Evolutionary conservation across 2,797 vertebrate species (phyloP), one percentile per base, ranked within the genome.

Genomic region (Esox masquinongy): DNA sequence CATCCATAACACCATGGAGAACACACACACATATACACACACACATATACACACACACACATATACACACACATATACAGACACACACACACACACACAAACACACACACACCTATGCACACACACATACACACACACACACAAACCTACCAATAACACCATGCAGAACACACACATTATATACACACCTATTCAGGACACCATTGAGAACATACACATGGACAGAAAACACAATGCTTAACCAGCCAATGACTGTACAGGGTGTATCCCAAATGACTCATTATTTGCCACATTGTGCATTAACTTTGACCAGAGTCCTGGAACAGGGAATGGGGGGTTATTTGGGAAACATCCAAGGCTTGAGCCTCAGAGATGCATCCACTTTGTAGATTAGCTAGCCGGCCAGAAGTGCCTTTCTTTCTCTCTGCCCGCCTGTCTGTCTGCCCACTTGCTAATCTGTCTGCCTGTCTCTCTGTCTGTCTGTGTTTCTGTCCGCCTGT

Each of bases 311-410:
- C 39, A 43, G 39, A 43, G 2, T 43, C 39, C 39, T 43, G 39
- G 39, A 9, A 43, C 9, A 43, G 39, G 39, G 39, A 43, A 43
- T 31, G 3, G 29, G 29, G 9, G 39, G 39, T 1, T 43, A 63
- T 39, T 26, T 47, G 67, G 49, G 68, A 73, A 49, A 71, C 53
- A 56, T 7, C 19, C n/a, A 74, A 22, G 26, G 71, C 53, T 56
- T 66, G 49, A n/a, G 64, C 67, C 17, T 22, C 77, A 64, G 31
- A 73, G 70, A 74, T 72, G 78, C 77, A 77, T 59, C 68, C 77
- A 74, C 71, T 72, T 69, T 76, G 53, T 56, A 76, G 79, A 79
- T 83, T 56, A 76, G 74, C 77, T n/a, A 6, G 19, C 61, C 80
- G 29, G 73, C 73, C 51, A 64, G 69, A 69, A 69, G 74, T 75